phyloP scores from a whole-genome alignment of 1,140 invertebrate species.

The Macrocentrus cingulum region DNA sequence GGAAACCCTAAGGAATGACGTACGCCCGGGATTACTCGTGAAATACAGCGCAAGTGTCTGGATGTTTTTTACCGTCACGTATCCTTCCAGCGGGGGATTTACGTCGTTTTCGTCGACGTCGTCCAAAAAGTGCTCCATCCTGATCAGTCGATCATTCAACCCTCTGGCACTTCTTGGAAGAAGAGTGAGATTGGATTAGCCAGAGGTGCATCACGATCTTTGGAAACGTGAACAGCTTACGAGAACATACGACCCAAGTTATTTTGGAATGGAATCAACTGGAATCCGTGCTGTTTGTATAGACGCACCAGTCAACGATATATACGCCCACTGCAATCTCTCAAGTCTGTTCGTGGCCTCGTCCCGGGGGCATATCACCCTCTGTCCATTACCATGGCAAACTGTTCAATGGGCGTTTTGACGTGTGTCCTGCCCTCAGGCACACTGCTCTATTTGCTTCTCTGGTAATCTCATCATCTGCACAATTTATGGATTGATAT shows the following conservation, averaged over 20 bases:
- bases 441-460: not conserved
- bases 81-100: too few relatives aligned
- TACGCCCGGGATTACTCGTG: conserved; percentile 16
- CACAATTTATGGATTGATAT: not conserved
- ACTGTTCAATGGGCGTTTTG: conserved; percentile 11
- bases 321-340: conserved; percentile 11
- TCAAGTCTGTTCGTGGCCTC: not conserved
- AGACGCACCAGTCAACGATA: not conserved
- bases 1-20: conserved; percentile 9
- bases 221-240: conserved; percentile 9
- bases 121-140: not conserved
- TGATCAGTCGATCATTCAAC: not conserved
- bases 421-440: not conserved
- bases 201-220: not conserved
- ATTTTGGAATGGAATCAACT: conserved; percentile 15
- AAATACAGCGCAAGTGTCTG: not conserved
- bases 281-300: conserved; percentile 5
- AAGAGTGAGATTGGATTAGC: conserved; percentile 10
- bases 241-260: conserved; percentile 3
- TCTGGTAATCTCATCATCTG: not conserved
- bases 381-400: conserved; percentile 22
- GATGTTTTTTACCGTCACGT: conserved; percentile 1
- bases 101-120: not conserved
- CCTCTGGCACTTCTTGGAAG: not conserved
- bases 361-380: conserved; percentile 15